phyloP scores from a whole-genome alignment of 2,113 vertebrate genomes.

The Raja brachyura region DNA sequence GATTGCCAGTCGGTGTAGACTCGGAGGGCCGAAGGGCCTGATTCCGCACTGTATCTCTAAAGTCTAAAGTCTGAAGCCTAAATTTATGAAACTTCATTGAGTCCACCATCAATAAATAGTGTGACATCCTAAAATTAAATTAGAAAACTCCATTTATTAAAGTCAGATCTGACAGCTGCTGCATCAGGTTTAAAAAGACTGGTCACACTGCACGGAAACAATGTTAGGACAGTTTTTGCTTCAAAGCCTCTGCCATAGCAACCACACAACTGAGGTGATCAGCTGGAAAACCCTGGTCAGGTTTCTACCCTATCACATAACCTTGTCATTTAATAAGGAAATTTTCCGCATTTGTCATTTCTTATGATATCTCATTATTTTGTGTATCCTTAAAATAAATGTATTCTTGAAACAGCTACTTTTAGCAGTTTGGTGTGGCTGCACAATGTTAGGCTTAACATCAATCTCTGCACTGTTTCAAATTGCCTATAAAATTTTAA shows the following conservation, averaged over 20 bases:
- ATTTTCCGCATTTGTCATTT: not conserved
- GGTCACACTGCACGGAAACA: not conserved
- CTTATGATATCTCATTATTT: not conserved
- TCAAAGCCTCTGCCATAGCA: not conserved
- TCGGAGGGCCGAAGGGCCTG: too few species aligned
- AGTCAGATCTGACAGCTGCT: not conserved
- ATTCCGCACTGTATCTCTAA: too few species aligned
- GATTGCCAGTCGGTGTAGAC: too few species aligned
- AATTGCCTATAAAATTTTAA: slow-evolving; percentile 30
- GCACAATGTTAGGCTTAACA: not conserved
- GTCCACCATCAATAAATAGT: not conserved
- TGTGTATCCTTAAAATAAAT: not conserved
- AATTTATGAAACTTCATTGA: not conserved
- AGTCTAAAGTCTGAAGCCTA: too few species aligned
- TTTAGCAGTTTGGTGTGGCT: not conserved
- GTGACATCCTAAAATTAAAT: not conserved
- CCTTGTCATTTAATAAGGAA: not conserved
- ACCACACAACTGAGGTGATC: not conserved
- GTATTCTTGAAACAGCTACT: not conserved
- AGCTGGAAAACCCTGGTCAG: not conserved
- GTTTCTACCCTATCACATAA: not conserved
- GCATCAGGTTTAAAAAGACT: not conserved
- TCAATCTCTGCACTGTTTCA: not conserved
- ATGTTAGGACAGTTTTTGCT: not conserved
- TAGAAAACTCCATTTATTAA: not conserved